Evolutionary conservation across 2,113 vertebrate genomes (phyloP).

Genomic region (Pyrgilauda ruficollis): DNA sequence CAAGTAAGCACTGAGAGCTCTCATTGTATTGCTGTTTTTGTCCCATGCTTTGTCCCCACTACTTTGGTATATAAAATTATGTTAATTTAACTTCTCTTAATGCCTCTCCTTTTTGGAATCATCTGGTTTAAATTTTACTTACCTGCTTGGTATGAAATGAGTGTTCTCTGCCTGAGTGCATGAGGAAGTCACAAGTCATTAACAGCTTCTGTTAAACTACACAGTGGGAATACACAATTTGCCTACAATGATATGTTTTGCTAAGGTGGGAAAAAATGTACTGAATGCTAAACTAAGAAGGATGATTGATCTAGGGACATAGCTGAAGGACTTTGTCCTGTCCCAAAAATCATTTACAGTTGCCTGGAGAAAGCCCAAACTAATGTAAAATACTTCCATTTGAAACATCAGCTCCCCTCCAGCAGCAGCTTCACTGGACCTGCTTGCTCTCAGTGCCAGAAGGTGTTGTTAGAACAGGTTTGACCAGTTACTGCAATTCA

Average conservation of each 20-base stretch:
- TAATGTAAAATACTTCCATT: neutral
- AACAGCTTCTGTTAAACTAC: slow-evolving; percentile 67
- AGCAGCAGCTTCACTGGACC: neutral
- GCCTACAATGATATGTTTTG: slow-evolving; percentile 38
- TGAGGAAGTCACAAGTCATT: slow-evolving; percentile 73
- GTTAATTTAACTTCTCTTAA: slow-evolving; percentile 52
- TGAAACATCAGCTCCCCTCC: neutral
- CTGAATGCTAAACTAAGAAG: slow-evolving; percentile 35
- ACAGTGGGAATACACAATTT: slow-evolving; percentile 57
- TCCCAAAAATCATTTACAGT: neutral
- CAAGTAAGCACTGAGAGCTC: slow-evolving; percentile 30
- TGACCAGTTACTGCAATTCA: slow-evolving; percentile 21
- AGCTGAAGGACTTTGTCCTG: neutral
- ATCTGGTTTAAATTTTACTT: slow-evolving; percentile 72
- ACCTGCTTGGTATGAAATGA: slow-evolving; percentile 44
- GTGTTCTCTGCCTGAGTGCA: slow-evolving; percentile 40
- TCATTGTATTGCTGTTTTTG: slow-evolving; percentile 22
- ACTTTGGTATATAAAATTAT: slow-evolving; percentile 55
- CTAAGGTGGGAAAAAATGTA: slow-evolving; percentile 41
- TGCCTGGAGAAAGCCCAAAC: neutral
- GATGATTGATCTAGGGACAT: neutral
- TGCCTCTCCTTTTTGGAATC: slow-evolving; percentile 6
- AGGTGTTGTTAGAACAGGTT: slow-evolving; percentile 16
- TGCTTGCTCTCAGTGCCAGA: neutral
- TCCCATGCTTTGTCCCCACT: neutral